Evolutionary conservation across 2,888 invertebrate genomes (phyloP).

Genomic region (Neoscelio sp.): DNA sequence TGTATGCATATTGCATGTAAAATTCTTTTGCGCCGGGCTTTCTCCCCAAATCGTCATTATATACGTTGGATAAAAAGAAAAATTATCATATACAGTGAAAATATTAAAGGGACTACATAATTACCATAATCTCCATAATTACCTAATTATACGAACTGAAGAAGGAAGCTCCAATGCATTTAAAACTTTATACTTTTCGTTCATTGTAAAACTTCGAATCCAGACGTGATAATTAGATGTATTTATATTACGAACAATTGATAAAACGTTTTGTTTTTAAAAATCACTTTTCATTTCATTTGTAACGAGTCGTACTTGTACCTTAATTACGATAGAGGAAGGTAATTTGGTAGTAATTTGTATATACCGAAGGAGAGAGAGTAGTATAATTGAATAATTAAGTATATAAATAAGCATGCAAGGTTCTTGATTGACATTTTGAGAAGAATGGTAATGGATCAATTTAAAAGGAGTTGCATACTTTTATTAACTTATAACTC

Average conservation of each 20-base stretch:
- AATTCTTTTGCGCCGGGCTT: slow-evolving; percentile 8
- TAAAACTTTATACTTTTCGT: slow-evolving; percentile 31
- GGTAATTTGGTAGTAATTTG: too few relatives aligned
- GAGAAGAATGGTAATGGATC: too few relatives aligned
- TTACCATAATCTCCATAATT: slow-evolving; percentile 42
- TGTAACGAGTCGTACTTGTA: too few relatives aligned
- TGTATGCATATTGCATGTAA: slow-evolving; percentile 21
- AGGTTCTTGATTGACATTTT: too few relatives aligned
- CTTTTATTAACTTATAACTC: too few relatives aligned
- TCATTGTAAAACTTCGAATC: slow-evolving; percentile 8
- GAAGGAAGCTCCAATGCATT: slow-evolving; percentile 14
- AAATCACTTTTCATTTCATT: too few relatives aligned
- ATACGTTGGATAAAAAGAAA: slow-evolving; percentile 13
- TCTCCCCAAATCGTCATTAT: slow-evolving; percentile 11
- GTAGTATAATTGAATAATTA: too few relatives aligned
- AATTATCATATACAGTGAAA: slow-evolving; percentile 30
- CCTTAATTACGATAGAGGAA: too few relatives aligned
- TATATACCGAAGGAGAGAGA: too few relatives aligned
- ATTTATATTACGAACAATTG: slow-evolving; percentile 23
- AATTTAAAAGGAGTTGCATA: too few relatives aligned
- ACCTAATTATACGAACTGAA: slow-evolving; percentile 29
- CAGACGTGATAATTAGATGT: slow-evolving; percentile 21
- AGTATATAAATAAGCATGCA: too few relatives aligned
- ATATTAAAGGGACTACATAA: slow-evolving; percentile 46
- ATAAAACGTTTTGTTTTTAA: too few relatives aligned